A percentile compares a stretch with the other conserved stretches of the same genome.
Evolutionary conservation across 2,797 vertebrate genomes (phyloP).

Genomic region (Neopelma chrysocephalum): DNA sequence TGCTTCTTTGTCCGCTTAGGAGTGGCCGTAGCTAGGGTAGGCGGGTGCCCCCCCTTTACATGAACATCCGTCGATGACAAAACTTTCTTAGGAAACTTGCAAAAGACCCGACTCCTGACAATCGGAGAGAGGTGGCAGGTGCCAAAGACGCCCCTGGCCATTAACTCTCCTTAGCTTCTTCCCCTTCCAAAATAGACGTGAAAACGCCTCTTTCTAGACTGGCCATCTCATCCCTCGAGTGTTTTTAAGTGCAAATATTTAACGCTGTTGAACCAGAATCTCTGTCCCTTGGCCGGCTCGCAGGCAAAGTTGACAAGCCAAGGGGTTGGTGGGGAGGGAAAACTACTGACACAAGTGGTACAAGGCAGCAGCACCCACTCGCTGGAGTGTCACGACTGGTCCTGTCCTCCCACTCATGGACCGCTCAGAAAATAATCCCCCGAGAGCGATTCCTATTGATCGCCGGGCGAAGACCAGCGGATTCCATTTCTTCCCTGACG

Average conservation of each 20-base stretch:
- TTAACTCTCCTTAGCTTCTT: not conserved
- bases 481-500: not conserved
- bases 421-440: not conserved
- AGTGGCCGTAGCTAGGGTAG: not conserved
- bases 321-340: not conserved
- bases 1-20: not conserved
- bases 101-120: not conserved
- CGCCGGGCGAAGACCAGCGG: not conserved
- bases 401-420: not conserved
- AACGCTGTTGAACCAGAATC: not conserved
- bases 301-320: not conserved
- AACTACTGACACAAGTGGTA: not conserved
- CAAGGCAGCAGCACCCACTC: not conserved
- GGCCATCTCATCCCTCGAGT: not conserved
- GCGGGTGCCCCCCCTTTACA: not conserved
- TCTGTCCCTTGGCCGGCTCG: not conserved
- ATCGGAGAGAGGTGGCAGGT: not conserved
- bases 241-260: not conserved
- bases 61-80: not conserved
- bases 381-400: not conserved
- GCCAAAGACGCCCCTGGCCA: not conserved
- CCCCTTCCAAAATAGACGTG: not conserved
- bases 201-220: not conserved
- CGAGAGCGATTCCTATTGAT: not conserved
- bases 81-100: conserved; percentile 10